Base-by-base conservation (phyloP, 64 coral and sea anemone genomes). In the Hydrozoanthus tunicans region DNA sequence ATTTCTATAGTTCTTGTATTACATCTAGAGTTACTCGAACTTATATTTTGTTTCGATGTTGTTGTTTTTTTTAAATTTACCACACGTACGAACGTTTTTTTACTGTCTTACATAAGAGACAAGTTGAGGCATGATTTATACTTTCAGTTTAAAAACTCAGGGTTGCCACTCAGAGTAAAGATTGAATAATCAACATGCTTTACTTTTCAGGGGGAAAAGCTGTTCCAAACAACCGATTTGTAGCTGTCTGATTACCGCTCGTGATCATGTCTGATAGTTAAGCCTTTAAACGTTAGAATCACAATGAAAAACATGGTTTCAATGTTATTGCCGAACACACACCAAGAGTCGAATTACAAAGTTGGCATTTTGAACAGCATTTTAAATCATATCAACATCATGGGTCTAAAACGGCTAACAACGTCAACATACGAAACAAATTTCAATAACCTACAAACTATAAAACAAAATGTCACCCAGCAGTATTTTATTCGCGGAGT, bases 361-460 rank as follows among this genome's bases (percentile, higher is more conserved):
- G 14, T 51, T 55, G 27, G 12, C 64, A 26, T 32, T 15, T 15
- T 62, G 4, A 32, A 3, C 51, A 61, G 11, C 55, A 17, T 79
- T 79, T 52, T 79, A 79, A 79, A 79, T 79, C 56, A 57, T 57
- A 79, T 79, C 77, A 79, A 79, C 77, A 79, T 17, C 12, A 8
- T 6, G 26, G 27, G 15, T 15, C 43, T 43, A 65, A 11, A 32
- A 62, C 25, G 13, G 12, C 13, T 43, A 43, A 43, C 32, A 65
- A 9, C 26, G 8, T 51, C 26, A 64, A 65, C 59, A 82, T 12
- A 65, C 64, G 59, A 52, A 65, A 82, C 25, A 64, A 82, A 32
- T 63, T 53, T 51, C 1, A 51, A 82, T 5, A 64, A 24, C 51
- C 26, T 20, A 27, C 4, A 9, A 81, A 26, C 17, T 66, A 66